phyloP scores from a whole-genome alignment of 2,888 invertebrate species.

The Bimastos eiseni region DNA sequence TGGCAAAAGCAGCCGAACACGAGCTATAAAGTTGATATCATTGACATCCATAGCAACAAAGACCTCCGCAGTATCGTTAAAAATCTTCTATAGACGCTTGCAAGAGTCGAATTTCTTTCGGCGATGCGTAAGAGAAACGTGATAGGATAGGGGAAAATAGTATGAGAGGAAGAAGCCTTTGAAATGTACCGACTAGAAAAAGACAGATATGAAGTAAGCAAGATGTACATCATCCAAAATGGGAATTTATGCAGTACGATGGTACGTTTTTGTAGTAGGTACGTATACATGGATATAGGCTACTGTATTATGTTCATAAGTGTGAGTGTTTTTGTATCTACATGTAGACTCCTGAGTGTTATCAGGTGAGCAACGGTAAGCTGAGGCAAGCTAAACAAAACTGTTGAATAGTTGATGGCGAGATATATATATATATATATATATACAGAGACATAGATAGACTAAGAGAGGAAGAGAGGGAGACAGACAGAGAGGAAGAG shows the following conservation, averaged over 20 bases:
- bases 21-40: neutral
- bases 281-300: too few relatives aligned
- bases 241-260: neutral
- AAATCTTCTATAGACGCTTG: neutral
- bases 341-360: neutral
- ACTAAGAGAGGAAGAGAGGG: neutral
- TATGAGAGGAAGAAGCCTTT: neutral
- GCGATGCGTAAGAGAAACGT: neutral
- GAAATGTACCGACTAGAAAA: neutral
- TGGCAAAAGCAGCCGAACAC: neutral
- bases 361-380: neutral
- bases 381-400: neutral
- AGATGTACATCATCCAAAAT: neutral
- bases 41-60: neutral
- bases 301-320: too few relatives aligned
- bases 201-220: neutral
- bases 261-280: too few relatives aligned
- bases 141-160: neutral
- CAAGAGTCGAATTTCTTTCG: neutral
- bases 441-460: too few relatives aligned
- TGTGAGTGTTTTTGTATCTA: too few relatives aligned
- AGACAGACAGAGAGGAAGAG: neutral
- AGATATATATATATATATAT: too few relatives aligned
- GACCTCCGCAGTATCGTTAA: neutral
- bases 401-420: neutral